Base-by-base conservation (phyloP, 1,140 invertebrate species). In the Lepidurus packardi region DNA sequence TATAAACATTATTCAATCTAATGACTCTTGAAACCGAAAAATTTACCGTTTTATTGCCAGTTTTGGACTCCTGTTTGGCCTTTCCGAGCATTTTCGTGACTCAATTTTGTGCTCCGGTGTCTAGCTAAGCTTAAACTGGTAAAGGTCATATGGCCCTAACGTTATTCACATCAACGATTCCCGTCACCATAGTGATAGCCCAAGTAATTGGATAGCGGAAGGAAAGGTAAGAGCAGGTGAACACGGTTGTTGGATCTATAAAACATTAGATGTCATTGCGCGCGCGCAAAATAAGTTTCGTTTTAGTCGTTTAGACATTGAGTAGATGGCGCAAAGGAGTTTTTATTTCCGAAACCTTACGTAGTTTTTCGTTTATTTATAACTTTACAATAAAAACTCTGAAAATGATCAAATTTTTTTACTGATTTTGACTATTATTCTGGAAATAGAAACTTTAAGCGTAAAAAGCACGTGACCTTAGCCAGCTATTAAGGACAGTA, bases 11-110 rank as follows among this genome's bases (percentile, higher is more conserved):
- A 75, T n/a, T 13, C n/a, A 7, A n/a, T 21, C 13, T 43, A 75
- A 7, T 42, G 16, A 24, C n/a, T 43, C 21, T 1, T 73, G 43
- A 11, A 21, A 13, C 0, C 6, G n/a, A 75, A 21, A 21, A 53
- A 77, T 45, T 3, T 77, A 43, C 73, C 24, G 77, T 73, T 42
- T 78, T 73, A 41, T 25, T 42, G n/a, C 74, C 74, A 11, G 53
- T 65, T 42, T 53, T 73, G 13, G 42, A 3, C 16, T 77, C 65
- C n/a, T 8, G n/a, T 24, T 77, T 65, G 16, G 45, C 65, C 34
- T 77, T 77, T 41, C 76, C 65, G 44, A 45, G 44, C 76, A 77
- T 77, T 5, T 77, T 77, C 21, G 8, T 41, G 16, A n/a, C 75
- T 76, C 75, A 8, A 44, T 1, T 77, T 43, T 77, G 10, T 65